Conservation (phyloP, 2,113 vertebrate genomes). For the Tringa solitaria region DNA sequence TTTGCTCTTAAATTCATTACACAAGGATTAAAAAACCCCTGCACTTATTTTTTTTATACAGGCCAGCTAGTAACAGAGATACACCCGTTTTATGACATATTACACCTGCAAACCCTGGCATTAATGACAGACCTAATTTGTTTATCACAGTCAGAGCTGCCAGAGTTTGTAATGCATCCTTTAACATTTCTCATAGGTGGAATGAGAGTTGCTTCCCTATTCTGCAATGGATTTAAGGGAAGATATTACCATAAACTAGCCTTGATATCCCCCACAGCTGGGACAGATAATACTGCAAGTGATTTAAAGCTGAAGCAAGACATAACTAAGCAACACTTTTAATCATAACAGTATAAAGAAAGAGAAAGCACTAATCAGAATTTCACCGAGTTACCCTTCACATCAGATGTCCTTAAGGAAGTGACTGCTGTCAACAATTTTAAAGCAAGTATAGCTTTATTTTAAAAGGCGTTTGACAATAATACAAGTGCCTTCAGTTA, state of each 20-base stretch:
- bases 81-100: neutral
- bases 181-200: constrained; percentile 1
- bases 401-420: neutral
- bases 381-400: neutral
- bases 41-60: neutral
- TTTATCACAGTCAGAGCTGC: constrained; percentile 29
- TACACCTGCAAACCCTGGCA: neutral
- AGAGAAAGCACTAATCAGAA: neutral
- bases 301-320: constrained; percentile 32
- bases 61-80: neutral
- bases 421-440: neutral
- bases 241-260: neutral
- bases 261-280: neutral
- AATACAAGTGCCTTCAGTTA: neutral
- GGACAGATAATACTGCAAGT: neutral
- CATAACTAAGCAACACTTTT: neutral
- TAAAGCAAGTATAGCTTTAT: neutral
- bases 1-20: neutral
- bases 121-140: constrained; percentile 49
- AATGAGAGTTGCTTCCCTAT: neutral
- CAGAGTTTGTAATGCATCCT: constrained; percentile 2
- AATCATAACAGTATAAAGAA: neutral
- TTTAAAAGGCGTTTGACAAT: neutral
- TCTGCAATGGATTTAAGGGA: constrained; percentile 25
- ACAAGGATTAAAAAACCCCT: neutral